phyloP scores from a whole-genome alignment of 2,888 invertebrate genomes.

The Norana najaformis region DNA sequence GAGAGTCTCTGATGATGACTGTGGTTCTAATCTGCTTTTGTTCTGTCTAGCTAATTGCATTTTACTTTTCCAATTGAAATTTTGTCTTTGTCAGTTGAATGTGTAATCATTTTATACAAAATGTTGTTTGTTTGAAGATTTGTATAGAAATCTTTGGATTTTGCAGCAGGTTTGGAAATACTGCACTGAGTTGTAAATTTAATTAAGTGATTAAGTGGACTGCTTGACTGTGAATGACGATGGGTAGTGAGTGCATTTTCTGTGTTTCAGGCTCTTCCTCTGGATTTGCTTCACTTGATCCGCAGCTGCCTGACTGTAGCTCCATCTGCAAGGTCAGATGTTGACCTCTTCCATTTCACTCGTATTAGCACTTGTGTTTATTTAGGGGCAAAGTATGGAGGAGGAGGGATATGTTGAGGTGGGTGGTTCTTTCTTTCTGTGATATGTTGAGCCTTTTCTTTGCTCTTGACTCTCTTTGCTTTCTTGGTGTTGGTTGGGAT shows the following conservation, averaged over 20 bases:
- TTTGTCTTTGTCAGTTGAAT: not conserved
- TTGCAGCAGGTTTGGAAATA: not conserved
- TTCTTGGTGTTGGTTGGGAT: not conserved
- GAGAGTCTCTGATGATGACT: too few relatives aligned
- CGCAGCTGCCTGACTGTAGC: conserved; percentile 27
- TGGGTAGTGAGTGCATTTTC: not conserved
- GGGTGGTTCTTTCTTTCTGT: not conserved
- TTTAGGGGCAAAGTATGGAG: not conserved
- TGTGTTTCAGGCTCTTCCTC: conserved; percentile 28
- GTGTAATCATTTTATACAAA: not conserved
- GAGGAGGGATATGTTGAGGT: not conserved
- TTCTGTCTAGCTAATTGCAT: not conserved
- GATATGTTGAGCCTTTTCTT: too few relatives aligned
- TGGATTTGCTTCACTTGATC: conserved; percentile 24
- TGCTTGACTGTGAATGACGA: too few relatives aligned
- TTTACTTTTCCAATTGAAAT: too few relatives aligned
- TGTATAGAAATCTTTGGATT: not conserved
- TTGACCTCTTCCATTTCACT: not conserved
- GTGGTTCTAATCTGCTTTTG: too few relatives aligned
- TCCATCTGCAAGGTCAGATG: conserved; percentile 20
- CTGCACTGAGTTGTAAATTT: not conserved
- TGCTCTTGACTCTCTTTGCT: too few relatives aligned
- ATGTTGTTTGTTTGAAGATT: not conserved
- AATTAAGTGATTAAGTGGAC: too few relatives aligned
- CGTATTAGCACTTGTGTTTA: not conserved